Evolutionary conservation across 2,113 vertebrate genomes (phyloP).

Genomic region (Lampris megalopsis): DNA sequence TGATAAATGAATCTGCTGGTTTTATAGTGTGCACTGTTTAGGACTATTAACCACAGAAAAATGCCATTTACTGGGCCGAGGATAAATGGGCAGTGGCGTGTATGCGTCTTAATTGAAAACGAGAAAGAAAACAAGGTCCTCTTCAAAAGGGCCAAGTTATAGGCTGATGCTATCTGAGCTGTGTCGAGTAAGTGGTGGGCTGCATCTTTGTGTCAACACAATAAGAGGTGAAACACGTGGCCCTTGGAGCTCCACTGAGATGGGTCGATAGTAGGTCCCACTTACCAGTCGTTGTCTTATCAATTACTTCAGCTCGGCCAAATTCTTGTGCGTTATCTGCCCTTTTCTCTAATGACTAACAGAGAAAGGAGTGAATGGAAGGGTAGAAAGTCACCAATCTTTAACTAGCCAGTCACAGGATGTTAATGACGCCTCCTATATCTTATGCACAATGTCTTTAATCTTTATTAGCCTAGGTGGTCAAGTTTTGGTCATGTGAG

Average conservation of each 20-base stretch:
- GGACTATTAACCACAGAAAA: constrained; percentile 15
- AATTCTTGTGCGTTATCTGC: constrained; percentile 37
- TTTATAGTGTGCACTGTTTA: constrained; percentile 27
- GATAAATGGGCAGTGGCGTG: constrained; percentile 27
- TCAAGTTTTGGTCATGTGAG: constrained; percentile 29
- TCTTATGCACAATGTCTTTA: constrained; percentile 34
- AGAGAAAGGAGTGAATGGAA: constrained; percentile 42
- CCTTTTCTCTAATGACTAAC: constrained; percentile 48
- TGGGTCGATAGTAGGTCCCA: constrained; percentile 58
- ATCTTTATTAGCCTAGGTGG: constrained; percentile 61
- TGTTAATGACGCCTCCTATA: constrained; percentile 43
- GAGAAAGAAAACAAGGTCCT: constrained; percentile 39
- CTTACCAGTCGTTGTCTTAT: constrained; percentile 56
- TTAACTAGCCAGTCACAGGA: background rate
- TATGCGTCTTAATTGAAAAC: background rate
- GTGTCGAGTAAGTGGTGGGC: constrained; percentile 39
- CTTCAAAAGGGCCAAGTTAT: constrained; percentile 69
- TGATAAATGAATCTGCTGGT: constrained; percentile 28
- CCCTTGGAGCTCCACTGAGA: constrained; percentile 64
- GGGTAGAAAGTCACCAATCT: constrained; percentile 1
- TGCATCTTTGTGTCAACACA: constrained; percentile 66
- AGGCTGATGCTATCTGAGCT: constrained; percentile 74
- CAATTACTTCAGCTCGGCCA: constrained; percentile 17
- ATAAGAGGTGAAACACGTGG: constrained; percentile 63
- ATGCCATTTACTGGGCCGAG: constrained; percentile 16